Percentiles rank a stretch among this genome's conserved stretches.
These are phyloP conservation scores for Muscicapa comitata DNA, from an alignment of 2,797 vertebrate species.

Conservation along the genomic window DNA sequence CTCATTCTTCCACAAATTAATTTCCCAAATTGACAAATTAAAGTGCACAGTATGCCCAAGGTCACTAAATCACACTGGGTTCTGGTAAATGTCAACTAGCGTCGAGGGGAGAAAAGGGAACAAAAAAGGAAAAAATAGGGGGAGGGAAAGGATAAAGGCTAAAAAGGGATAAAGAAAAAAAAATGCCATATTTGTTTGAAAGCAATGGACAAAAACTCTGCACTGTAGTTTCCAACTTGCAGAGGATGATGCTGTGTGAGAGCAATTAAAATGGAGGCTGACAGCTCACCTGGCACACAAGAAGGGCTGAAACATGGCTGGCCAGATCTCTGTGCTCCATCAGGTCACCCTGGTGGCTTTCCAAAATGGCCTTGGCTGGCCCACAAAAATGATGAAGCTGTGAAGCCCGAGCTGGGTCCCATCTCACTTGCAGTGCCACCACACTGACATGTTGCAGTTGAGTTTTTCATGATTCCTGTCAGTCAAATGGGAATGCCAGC, in stretches of 20 bases:
- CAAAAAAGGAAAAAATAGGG: neutral
- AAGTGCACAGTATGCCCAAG: conserved; percentile 72
- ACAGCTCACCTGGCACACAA: neutral
- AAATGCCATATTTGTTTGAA: neutral
- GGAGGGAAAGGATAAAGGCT: neutral
- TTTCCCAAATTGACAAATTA: conserved; percentile 81
- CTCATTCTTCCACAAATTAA: conserved; percentile 84
- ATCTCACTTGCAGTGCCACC: neutral
- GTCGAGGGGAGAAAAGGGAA: neutral
- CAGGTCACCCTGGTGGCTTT: neutral
- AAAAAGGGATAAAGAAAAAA: neutral
- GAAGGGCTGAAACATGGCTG: neutral
- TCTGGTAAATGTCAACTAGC: conserved; percentile 71
- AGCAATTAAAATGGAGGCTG: neutral
- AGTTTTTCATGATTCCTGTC: neutral
- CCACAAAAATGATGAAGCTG: neutral
- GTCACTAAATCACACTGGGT: conserved; percentile 75
- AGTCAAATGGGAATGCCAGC: neutral
- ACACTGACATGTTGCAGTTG: rapidly evolving
- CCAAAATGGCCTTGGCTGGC: neutral
- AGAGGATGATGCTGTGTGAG: neutral
- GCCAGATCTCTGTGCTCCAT: neutral
- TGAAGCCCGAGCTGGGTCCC: rapidly evolving
- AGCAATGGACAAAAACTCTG: neutral
- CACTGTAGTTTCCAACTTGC: neutral